Evolutionary conservation across 2,113 vertebrate species (phyloP).

Genomic region (Neogale vison): DNA sequence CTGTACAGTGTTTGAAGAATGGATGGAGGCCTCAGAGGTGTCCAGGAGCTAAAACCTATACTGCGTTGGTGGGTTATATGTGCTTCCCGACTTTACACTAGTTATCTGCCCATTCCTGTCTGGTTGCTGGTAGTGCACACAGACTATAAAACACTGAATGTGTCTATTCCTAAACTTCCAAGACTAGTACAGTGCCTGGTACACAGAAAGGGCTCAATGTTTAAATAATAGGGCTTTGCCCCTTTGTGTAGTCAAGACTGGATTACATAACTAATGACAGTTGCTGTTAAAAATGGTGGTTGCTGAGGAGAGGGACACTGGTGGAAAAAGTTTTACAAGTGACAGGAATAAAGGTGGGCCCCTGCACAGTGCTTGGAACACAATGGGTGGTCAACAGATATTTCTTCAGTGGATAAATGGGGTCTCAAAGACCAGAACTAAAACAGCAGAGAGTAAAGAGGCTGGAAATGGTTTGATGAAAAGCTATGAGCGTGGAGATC

Average conservation of each 20-base stretch:
- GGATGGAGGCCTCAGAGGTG: not conserved
- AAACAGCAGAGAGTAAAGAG: not conserved
- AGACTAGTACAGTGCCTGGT: not conserved
- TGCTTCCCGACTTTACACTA: not conserved
- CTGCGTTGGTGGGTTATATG: not conserved
- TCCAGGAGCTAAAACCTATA: not conserved
- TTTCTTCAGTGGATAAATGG: not conserved
- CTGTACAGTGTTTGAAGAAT: not conserved
- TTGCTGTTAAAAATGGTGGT: not conserved
- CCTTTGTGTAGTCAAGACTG: not conserved
- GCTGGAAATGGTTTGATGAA: not conserved
- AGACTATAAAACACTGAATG: not conserved
- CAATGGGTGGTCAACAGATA: not conserved
- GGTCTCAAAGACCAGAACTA: not conserved
- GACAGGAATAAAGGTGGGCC: not conserved
- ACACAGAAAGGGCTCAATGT: not conserved
- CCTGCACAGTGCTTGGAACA: not conserved
- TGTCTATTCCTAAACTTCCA: not conserved
- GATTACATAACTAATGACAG: not conserved
- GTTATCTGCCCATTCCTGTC: not conserved
- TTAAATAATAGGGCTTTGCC: not conserved
- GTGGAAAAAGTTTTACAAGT: not conserved
- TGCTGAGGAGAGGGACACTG: not conserved
- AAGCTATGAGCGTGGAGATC: not conserved
- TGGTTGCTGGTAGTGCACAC: not conserved